Conservation (phyloP, 1,140 invertebrate genomes). For the Dryas iulia region DNA sequence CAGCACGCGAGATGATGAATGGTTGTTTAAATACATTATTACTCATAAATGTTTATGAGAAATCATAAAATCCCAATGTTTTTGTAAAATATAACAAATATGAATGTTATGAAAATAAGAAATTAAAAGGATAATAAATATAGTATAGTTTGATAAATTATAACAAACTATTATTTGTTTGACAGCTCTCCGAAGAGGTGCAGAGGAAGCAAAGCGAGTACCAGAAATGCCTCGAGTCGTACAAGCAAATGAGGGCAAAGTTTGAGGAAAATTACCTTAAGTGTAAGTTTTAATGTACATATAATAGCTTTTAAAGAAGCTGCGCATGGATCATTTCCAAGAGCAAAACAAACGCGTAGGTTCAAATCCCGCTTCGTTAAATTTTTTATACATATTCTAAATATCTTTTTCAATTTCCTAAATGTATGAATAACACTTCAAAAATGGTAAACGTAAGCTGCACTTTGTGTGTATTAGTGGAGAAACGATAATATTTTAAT, state of each 20-base stretch:
- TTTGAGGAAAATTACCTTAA: constrained; percentile 93
- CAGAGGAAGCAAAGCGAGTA: constrained; percentile 90
- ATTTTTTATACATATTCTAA: no score
- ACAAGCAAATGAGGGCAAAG: constrained; percentile 89
- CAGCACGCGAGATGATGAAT: not conserved
- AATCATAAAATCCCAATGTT: not conserved
- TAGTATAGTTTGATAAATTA: not conserved
- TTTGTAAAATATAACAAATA: not conserved
- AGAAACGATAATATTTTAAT: no score
- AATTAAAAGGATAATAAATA: not conserved
- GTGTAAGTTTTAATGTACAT: constrained; percentile 82
- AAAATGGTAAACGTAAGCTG: no score
- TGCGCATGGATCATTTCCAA: no score
- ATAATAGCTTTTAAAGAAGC: not conserved
- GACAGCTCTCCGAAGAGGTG: constrained; percentile 89
- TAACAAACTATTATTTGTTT: constrained; percentile 33
- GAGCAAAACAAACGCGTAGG: no score
- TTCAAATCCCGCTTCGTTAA: no score
- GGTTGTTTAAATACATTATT: not conserved
- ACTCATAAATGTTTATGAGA: not conserved
- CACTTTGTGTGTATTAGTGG: no score
- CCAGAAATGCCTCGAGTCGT: constrained; percentile 90
- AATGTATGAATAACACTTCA: no score
- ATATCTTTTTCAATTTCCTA: no score
- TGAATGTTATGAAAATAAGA: not conserved